Percentiles rank a stretch among this genome's conserved stretches.
phyloP scores from a whole-genome alignment of 2,888 invertebrate species.

The Odontocolon sp. region DNA sequence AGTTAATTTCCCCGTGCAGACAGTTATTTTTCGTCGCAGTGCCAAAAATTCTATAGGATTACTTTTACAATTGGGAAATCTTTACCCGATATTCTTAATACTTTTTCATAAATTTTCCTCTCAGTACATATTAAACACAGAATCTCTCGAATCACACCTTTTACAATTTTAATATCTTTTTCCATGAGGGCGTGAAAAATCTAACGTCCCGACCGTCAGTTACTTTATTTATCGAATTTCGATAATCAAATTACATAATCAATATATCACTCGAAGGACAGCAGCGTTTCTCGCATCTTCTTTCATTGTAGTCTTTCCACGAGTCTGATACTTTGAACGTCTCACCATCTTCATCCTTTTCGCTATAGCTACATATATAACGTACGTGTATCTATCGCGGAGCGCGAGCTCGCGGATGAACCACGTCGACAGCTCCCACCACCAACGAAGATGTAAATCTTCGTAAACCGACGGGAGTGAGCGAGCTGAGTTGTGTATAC shows the following conservation, averaged over 20 bases:
- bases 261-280: not conserved
- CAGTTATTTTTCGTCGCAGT: too few relatives aligned
- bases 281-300: not conserved
- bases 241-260: not conserved
- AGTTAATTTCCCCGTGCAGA: too few relatives aligned
- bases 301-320: not conserved
- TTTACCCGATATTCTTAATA: too few relatives aligned
- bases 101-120: too few relatives aligned
- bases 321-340: not conserved
- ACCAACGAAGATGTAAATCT: slow-evolving; percentile 77
- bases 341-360: not conserved
- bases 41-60: too few relatives aligned
- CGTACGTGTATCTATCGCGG: slow-evolving; percentile 39
- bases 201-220: not conserved
- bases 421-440: slow-evolving; percentile 68
- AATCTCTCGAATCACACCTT: too few relatives aligned
- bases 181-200: not conserved
- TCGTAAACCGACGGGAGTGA: slow-evolving; percentile 50
- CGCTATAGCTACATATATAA: slow-evolving; percentile 39
- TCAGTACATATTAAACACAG: too few relatives aligned
- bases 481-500: slow-evolving; percentile 43
- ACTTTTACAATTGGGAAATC: too few relatives aligned
- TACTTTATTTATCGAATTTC: too few relatives aligned
- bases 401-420: slow-evolving; percentile 46
- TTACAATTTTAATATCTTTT: too few relatives aligned